Evolutionary conservation across 2,888 invertebrate species (phyloP).

Genomic region (Microctonus brassicae): DNA sequence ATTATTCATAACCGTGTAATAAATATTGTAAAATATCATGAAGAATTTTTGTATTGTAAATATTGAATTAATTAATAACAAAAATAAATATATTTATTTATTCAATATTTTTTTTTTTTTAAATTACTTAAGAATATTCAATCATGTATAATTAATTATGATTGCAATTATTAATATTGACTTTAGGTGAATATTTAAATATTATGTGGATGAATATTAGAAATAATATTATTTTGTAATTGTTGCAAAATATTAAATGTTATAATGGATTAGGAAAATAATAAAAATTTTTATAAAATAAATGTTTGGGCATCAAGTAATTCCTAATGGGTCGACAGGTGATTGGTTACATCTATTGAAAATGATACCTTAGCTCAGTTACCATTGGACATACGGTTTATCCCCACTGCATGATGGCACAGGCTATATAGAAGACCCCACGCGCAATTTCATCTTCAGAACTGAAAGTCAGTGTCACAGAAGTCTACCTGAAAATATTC

Average conservation of each 20-base stretch:
- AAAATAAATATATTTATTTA: too few relatives aligned
- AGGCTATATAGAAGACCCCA: constrained; percentile 69
- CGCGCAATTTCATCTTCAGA: constrained; percentile 68
- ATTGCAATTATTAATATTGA: too few relatives aligned
- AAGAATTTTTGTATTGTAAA: too few relatives aligned
- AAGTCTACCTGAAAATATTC: constrained; percentile 57
- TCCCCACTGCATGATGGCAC: constrained; percentile 56
- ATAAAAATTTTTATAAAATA: neutral
- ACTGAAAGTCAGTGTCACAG: constrained; percentile 67
- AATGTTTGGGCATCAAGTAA: constrained; percentile 11
- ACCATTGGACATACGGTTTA: constrained; percentile 63
- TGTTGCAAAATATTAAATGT: constrained; percentile 18
- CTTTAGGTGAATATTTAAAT: too few relatives aligned
- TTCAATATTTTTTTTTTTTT: too few relatives aligned
- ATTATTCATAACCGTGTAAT: too few relatives aligned
- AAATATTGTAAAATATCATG: too few relatives aligned
- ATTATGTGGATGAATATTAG: too few relatives aligned
- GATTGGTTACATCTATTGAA: constrained; percentile 62
- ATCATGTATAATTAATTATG: too few relatives aligned
- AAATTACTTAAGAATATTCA: too few relatives aligned
- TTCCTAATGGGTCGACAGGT: constrained; percentile 25
- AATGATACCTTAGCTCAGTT: constrained; percentile 59
- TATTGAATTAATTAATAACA: too few relatives aligned
- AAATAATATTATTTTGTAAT: too few relatives aligned
- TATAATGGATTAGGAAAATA: neutral